phyloP scores from a whole-genome alignment of 64 coral and sea anemone genomes.

The Actinia tenebrosa region DNA sequence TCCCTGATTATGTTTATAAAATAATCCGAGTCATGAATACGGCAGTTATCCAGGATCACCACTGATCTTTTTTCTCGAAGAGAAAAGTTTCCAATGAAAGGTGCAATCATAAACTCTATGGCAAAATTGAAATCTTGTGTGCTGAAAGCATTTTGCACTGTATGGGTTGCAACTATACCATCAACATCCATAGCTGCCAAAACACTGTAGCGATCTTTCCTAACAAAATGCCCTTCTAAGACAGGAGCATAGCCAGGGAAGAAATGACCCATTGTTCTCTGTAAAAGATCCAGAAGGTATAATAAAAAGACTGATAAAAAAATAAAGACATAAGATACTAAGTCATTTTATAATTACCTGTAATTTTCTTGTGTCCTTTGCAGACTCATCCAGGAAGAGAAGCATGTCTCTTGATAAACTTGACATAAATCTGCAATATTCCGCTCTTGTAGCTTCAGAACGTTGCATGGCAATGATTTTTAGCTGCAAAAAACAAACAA shows the following conservation, averaged over 20 bases:
- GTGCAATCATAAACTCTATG: conserved; percentile 15
- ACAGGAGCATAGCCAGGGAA: neutral
- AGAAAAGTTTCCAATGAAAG: conserved; percentile 35
- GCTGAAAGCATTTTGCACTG: conserved; percentile 20
- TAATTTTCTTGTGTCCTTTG: conserved; percentile 15
- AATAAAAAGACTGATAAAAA: too few relatives aligned
- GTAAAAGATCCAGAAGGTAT: too few relatives aligned
- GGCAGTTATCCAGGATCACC: conserved; percentile 41
- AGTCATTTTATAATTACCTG: too few relatives aligned
- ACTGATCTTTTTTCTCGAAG: conserved; percentile 35
- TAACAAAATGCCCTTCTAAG: conserved; percentile 27
- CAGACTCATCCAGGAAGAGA: conserved; percentile 36
- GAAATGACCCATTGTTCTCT: conserved; percentile 47
- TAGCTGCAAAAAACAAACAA: conserved; percentile 8
- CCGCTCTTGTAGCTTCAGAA: conserved; percentile 12
- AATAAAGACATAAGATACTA: too few relatives aligned
- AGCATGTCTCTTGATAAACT: conserved; percentile 31
- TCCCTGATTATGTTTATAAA: conserved; percentile 13
- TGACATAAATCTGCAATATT: conserved; percentile 21
- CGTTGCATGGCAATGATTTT: conserved; percentile 40
- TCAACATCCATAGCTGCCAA: conserved; percentile 26
- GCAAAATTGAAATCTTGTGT: conserved; percentile 36
- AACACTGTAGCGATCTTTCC: conserved; percentile 30
- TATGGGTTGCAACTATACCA: conserved; percentile 38
- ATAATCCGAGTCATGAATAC: conserved; percentile 38